Evolutionary conservation across 2,113 vertebrate species (phyloP).

Genomic region (Phaetusa simplex): DNA sequence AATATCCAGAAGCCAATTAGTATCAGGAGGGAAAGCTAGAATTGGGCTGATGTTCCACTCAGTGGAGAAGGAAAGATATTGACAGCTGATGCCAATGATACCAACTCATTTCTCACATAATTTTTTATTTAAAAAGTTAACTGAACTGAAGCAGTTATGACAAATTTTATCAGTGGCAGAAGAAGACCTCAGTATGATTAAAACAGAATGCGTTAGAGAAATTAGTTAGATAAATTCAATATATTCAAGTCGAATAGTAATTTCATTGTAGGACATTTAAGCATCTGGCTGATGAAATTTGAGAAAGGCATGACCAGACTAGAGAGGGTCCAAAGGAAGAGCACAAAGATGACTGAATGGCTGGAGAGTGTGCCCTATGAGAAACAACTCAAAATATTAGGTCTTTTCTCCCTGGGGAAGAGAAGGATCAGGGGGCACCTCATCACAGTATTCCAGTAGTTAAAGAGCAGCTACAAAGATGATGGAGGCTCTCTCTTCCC

Average conservation of each 20-base stretch:
- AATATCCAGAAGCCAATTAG: neutral
- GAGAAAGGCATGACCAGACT: neutral
- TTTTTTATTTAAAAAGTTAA: neutral
- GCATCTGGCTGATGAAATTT: neutral
- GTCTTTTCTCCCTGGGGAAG: neutral
- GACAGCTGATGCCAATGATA: neutral
- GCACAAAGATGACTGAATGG: neutral
- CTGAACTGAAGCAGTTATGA: neutral
- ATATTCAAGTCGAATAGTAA: neutral
- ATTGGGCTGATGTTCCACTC: neutral
- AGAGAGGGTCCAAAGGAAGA: neutral
- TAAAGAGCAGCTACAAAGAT: neutral
- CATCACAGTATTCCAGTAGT: neutral
- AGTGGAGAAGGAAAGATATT: neutral
- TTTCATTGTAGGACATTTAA: neutral
- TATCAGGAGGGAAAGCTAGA: neutral
- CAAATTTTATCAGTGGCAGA: neutral
- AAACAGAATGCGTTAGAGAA: neutral
- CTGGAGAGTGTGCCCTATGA: neutral
- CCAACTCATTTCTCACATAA: accelerated
- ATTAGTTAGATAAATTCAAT: neutral
- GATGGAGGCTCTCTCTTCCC: neutral
- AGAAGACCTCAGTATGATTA: neutral
- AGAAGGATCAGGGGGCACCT: neutral
- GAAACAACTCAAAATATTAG: neutral